Evolutionary conservation across 2,888 invertebrate genomes (phyloP).

Genomic region (Automeris io): DNA sequence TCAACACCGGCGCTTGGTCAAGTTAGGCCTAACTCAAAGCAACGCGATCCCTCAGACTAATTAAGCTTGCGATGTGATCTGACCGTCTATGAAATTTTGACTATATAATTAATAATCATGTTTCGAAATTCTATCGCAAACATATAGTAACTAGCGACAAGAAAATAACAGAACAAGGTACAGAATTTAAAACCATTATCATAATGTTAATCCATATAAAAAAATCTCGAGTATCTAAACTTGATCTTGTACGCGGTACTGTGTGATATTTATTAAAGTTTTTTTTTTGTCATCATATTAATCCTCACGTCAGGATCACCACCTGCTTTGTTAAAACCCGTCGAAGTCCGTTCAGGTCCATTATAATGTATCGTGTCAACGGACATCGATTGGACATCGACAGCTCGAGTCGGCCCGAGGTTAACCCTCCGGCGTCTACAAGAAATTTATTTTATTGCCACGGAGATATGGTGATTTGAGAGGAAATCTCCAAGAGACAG

Average conservation of each 20-base stretch:
- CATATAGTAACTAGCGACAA: conserved; percentile 18
- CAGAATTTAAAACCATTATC: conserved; percentile 52
- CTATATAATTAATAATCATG: conserved; percentile 4
- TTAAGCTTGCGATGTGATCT: conserved; percentile 47
- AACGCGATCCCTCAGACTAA: conserved; percentile 55
- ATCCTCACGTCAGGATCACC: conserved; percentile 73
- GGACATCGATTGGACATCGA: conserved; percentile 74
- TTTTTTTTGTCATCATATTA: conserved; percentile 68
- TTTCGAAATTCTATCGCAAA: conserved; percentile 8
- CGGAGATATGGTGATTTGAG: conserved; percentile 72
- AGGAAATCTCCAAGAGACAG: conserved; percentile 72
- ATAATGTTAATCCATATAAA: conserved; percentile 45
- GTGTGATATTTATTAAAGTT: conserved; percentile 43
- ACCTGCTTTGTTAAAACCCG: conserved; percentile 73
- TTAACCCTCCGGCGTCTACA: conserved; percentile 72
- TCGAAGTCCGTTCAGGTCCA: conserved; percentile 63
- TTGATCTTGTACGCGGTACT: conserved; percentile 51
- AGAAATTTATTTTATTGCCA: conserved; percentile 75
- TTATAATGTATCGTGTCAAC: conserved; percentile 76
- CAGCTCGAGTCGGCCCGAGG: conserved; percentile 47
- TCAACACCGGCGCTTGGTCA: conserved; percentile 47
- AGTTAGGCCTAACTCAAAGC: conserved; percentile 65
- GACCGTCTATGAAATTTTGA: conserved; percentile 45
- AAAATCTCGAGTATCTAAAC: conserved; percentile 48
- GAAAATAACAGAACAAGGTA: conserved; percentile 36